Evolutionary conservation across 2,888 invertebrate genomes (phyloP).

Genomic region (Dolomedes plantarius): DNA sequence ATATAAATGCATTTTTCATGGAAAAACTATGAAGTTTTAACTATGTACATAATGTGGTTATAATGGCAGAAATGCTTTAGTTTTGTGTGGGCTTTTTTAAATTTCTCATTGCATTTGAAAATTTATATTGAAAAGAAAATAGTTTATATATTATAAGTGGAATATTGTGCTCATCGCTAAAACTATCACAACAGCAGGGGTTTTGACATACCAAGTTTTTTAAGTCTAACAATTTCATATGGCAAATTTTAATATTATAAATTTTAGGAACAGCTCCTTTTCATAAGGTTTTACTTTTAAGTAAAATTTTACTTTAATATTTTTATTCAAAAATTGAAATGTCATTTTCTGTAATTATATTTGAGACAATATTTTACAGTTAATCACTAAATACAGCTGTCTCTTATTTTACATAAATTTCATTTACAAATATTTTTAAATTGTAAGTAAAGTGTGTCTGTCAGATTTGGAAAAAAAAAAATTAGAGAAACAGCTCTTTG

Average conservation of each 20-base stretch:
- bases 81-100: conserved; percentile 54
- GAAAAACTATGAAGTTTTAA: conserved; percentile 38
- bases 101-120: conserved; percentile 11
- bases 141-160: background rate
- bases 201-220: background rate
- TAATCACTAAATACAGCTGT: background rate
- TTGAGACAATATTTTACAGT: background rate
- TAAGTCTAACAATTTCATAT: background rate
- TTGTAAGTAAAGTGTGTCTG: too few relatives aligned
- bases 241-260: background rate
- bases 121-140: conserved; percentile 11
- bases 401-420: background rate
- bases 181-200: background rate
- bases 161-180: conserved; percentile 13
- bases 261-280: background rate
- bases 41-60: conserved; percentile 61
- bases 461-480: too few relatives aligned
- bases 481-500: too few relatives aligned
- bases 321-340: background rate
- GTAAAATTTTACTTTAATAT: background rate
- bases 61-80: conserved; percentile 45
- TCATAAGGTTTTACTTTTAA: background rate
- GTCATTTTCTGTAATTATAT: background rate
- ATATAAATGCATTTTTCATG: conserved; percentile 20
- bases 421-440: background rate